Evolutionary conservation across 2,888 invertebrate genomes (phyloP).

Genomic region (Ypsolopha sequella): DNA sequence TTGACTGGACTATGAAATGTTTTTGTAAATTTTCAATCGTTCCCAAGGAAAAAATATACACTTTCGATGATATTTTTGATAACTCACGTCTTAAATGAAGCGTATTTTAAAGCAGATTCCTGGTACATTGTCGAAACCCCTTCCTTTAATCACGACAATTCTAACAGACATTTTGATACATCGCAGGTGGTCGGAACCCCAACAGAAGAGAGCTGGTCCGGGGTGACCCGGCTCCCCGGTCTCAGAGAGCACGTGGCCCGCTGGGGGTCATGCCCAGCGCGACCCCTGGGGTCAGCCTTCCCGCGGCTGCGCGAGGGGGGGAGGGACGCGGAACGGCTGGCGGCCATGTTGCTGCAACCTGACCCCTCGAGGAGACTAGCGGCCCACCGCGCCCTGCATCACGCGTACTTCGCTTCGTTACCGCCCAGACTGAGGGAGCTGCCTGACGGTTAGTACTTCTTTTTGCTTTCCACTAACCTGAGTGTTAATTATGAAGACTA

Average conservation of each 20-base stretch:
- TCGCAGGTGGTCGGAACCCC: constrained; percentile 92
- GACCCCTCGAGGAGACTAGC: constrained; percentile 90
- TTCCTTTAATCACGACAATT: too few relatives aligned
- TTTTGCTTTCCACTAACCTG: too few relatives aligned
- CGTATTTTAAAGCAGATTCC: too few relatives aligned
- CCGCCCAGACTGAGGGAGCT: constrained; percentile 91
- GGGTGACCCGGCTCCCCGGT: constrained; percentile 88
- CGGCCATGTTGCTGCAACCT: constrained; percentile 85
- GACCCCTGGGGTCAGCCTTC: constrained; percentile 87
- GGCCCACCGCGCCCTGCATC: constrained; percentile 87
- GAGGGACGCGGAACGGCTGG: constrained; percentile 89
- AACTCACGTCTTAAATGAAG: too few relatives aligned
- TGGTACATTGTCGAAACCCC: too few relatives aligned
- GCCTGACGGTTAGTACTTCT: constrained; percentile 82
- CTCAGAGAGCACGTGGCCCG: constrained; percentile 78
- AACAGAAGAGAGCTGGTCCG: constrained; percentile 93
- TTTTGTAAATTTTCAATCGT: too few relatives aligned
- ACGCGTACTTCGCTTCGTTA: constrained; percentile 92
- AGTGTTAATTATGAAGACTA: too few relatives aligned
- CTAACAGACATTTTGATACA: background rate
- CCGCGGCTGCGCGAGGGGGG: constrained; percentile 92
- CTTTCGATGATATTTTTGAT: too few relatives aligned
- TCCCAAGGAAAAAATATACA: too few relatives aligned
- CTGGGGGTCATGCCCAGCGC: constrained; percentile 77
- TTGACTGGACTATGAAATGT: too few relatives aligned